Percentiles rank a stretch among this genome's conserved stretches.
phyloP scores from a whole-genome alignment of 2,888 invertebrate genomes.

The Leptinotarsa rubiginosa region DNA sequence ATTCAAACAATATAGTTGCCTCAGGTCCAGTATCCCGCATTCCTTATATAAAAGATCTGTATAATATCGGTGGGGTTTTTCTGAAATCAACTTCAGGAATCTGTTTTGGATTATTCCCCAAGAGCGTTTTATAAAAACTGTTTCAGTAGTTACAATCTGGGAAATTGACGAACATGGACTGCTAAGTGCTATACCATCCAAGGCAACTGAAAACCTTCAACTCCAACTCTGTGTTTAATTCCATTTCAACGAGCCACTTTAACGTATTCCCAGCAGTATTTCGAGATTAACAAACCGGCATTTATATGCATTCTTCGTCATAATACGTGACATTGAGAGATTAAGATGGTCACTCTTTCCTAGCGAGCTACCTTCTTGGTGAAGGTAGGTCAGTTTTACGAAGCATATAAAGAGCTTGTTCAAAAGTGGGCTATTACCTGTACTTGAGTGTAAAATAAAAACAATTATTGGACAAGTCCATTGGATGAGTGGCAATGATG shows the following conservation, averaged over 20 bases:
- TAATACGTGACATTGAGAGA: slow-evolving; percentile 19
- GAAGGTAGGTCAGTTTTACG: slow-evolving; percentile 12
- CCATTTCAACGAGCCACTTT: not conserved
- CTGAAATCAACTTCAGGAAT: no score
- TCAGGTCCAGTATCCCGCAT: no score
- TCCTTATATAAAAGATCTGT: no score
- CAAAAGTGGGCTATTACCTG: not conserved
- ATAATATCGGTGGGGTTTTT: no score
- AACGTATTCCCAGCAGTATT: slow-evolving; percentile 19
- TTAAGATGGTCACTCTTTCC: slow-evolving; percentile 16
- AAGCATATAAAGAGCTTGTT: slow-evolving; percentile 2
- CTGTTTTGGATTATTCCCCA: no score
- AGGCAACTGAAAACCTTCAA: not conserved
- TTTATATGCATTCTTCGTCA: slow-evolving; percentile 20
- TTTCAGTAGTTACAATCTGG: no score
- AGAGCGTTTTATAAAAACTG: no score
- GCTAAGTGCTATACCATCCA: not conserved
- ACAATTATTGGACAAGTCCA: slow-evolving; percentile 3
- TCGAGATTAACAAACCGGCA: slow-evolving; percentile 10
- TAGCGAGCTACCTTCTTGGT: slow-evolving; percentile 1
- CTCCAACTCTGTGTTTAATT: slow-evolving; percentile 8
- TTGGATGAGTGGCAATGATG: not conserved
- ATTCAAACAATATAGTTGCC: no score
- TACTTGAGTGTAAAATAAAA: not conserved
- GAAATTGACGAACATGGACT: not conserved